Evolutionary conservation across 2,888 invertebrate species (phyloP).

Genomic region (Drosophila atripex): DNA sequence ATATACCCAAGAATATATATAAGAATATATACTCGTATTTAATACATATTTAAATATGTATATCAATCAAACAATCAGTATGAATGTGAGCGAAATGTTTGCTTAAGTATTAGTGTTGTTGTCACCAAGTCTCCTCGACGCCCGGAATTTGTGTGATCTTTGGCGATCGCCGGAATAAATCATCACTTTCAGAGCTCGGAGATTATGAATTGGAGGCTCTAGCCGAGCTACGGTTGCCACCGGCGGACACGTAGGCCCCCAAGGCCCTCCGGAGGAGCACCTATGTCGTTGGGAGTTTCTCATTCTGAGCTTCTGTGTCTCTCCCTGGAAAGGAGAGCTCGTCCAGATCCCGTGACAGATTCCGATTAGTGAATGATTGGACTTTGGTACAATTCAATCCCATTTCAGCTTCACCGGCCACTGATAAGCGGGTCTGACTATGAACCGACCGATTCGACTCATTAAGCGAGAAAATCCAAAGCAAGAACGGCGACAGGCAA

Average conservation of each 20-base stretch:
- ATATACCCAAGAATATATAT: neutral
- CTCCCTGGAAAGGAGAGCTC: constrained; percentile 3
- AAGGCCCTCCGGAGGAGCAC: neutral
- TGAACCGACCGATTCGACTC: constrained; percentile 58
- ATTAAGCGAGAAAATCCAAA: constrained; percentile 53
- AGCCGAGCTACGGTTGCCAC: constrained; percentile 24
- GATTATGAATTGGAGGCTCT: constrained; percentile 41
- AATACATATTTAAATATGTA: constrained; percentile 7
- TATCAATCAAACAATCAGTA: constrained; percentile 28
- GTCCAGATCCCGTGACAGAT: constrained; percentile 7
- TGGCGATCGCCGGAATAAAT: constrained; percentile 57
- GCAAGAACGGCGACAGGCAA: constrained; percentile 28
- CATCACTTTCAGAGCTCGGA: constrained; percentile 45
- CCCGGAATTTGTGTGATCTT: constrained; percentile 42
- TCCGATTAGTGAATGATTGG: constrained; percentile 33
- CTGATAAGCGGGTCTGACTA: constrained; percentile 61
- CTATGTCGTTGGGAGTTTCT: constrained; percentile 1
- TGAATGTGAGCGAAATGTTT: constrained; percentile 8
- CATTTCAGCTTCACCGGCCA: constrained; percentile 47
- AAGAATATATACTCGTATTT: neutral
- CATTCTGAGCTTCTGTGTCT: constrained; percentile 2
- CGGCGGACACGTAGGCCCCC: neutral
- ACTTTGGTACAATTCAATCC: constrained; percentile 67
- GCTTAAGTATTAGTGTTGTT: constrained; percentile 26
- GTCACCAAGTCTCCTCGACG: constrained; percentile 22